phyloP scores from a whole-genome alignment of 2,113 vertebrate genomes.

The Saccopteryx leptura region DNA sequence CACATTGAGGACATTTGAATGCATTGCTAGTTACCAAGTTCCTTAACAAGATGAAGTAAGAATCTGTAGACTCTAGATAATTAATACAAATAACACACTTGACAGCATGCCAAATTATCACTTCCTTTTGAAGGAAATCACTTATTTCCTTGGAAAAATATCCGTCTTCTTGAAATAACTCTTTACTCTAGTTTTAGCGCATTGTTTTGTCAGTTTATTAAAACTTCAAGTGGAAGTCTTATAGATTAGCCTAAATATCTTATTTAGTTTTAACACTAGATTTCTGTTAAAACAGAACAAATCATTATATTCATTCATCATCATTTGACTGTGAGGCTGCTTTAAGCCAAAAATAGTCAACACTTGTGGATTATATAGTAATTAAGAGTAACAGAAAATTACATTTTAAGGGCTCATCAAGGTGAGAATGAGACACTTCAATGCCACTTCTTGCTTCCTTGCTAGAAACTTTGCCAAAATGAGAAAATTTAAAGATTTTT shows the following conservation, averaged over 20 bases:
- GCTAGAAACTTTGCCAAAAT: constrained; percentile 82
- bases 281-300: constrained; percentile 83
- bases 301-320: constrained; percentile 85
- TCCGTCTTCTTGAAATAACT: constrained; percentile 73
- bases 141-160: constrained; percentile 67
- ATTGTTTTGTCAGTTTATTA: constrained; percentile 85
- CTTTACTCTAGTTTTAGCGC: constrained; percentile 80
- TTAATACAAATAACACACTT: constrained; percentile 81
- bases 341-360: constrained; percentile 86
- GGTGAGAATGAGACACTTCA: constrained; percentile 84
- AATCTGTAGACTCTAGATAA: constrained; percentile 75
- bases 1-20: constrained; percentile 56
- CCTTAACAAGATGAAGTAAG: constrained; percentile 64
- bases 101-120: constrained; percentile 70
- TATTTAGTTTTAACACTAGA: constrained; percentile 82
- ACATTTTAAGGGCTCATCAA: constrained; percentile 85
- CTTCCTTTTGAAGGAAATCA: constrained; percentile 64
- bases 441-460: constrained; percentile 72
- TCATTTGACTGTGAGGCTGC: constrained; percentile 83
- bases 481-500: constrained; percentile 57
- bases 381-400: constrained; percentile 88
- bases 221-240: constrained; percentile 81
- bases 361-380: constrained; percentile 84
- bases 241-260: constrained; percentile 84
- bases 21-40: constrained; percentile 45